Conservation (phyloP, 2,888 invertebrate genomes). For the Elaeidobius kamerunicus region DNA sequence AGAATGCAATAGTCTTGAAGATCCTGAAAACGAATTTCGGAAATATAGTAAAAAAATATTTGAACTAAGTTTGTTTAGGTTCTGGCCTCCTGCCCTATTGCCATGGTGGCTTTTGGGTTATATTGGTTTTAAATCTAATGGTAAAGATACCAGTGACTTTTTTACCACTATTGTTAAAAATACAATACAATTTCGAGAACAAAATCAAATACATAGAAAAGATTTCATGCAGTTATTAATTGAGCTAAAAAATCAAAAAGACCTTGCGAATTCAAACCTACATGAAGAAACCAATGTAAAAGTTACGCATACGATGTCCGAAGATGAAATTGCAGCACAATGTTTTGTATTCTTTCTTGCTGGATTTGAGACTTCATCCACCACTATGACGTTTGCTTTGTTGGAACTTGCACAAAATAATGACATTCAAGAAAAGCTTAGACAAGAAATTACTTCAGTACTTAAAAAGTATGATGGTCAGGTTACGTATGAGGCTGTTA, state of each 20-base stretch:
- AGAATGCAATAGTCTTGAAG: conserved; percentile 54
- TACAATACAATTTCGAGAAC: conserved; percentile 1
- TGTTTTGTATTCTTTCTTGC: conserved; percentile 19
- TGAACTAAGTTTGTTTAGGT: neutral
- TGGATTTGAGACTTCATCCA: conserved; percentile 21
- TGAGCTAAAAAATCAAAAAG: conserved; percentile 1
- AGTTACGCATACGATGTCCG: conserved; percentile 47
- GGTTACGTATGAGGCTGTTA: conserved; percentile 21
- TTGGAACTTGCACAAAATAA: conserved; percentile 32
- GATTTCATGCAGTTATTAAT: conserved; percentile 11
- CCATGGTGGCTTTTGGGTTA: conserved; percentile 6
- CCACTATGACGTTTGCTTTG: conserved; percentile 47
- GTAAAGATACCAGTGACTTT: neutral
- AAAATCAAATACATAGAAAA: neutral
- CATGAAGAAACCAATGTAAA: neutral
- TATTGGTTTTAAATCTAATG: neutral
- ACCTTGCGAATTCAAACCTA: neutral
- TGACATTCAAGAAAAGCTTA: conserved; percentile 33
- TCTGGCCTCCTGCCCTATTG: neutral
- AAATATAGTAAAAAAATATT: conserved; percentile 28
- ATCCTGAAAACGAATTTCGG: conserved; percentile 51
- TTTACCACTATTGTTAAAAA: conserved; percentile 3
- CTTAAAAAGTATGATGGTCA: conserved; percentile 27
- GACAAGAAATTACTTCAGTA: conserved; percentile 30
- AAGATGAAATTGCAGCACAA: conserved; percentile 35